Percentiles rank a stretch among this genome's conserved stretches.
phyloP scores from a whole-genome alignment of 2,113 vertebrate species.

The Megaceryle torquata region DNA sequence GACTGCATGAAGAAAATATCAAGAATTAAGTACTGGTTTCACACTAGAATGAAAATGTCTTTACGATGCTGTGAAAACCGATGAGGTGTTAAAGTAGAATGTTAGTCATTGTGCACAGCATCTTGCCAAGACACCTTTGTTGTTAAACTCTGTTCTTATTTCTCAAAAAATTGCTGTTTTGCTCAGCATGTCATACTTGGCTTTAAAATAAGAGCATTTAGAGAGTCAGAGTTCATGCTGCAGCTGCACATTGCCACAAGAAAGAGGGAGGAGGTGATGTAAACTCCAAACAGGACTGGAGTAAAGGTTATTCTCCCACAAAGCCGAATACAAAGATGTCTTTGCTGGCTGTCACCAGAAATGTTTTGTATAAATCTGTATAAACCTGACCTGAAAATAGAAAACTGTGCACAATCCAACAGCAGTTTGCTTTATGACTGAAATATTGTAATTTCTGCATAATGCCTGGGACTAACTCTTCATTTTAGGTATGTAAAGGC shows the following conservation, averaged over 20 bases:
- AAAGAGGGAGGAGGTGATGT: not conserved
- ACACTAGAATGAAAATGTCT: not conserved
- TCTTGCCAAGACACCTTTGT: not conserved
- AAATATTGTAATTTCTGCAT: not conserved
- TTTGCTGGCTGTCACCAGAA: not conserved
- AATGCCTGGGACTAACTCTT: not conserved
- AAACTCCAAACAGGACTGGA: not conserved
- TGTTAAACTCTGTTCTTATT: not conserved
- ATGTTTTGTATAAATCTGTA: not conserved
- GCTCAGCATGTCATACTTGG: not conserved
- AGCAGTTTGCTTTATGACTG: not conserved
- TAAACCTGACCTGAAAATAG: not conserved
- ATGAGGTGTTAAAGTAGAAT: not conserved
- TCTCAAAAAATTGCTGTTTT: not conserved
- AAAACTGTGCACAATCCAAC: not conserved
- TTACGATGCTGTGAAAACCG: not conserved
- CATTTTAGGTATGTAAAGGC: not conserved
- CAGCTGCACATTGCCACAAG: not conserved
- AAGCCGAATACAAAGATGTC: not conserved
- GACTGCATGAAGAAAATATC: not conserved
- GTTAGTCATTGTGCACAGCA: conserved; percentile 11
- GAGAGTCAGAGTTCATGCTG: not conserved
- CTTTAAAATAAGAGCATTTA: not conserved
- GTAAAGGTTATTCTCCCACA: not conserved
- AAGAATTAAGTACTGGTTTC: not conserved